These are phyloP conservation scores for Sitophilus oryzae DNA, from an alignment of 1,140 invertebrate genomes.

Conservation along the genomic window DNA sequence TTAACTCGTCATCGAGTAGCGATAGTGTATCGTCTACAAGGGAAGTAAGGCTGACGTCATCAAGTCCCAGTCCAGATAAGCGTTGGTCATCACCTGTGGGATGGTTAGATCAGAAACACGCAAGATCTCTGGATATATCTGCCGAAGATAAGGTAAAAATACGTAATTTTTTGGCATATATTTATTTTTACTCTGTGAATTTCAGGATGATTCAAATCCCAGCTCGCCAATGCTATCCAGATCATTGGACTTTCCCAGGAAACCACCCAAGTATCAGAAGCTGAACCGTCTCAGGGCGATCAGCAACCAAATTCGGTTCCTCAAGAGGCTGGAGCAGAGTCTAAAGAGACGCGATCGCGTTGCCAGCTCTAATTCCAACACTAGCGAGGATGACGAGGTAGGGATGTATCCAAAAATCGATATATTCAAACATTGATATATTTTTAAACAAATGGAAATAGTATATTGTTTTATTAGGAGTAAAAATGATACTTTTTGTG, in stretches of 20 bases:
- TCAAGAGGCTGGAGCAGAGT: constrained; percentile 55
- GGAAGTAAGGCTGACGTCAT: constrained; percentile 37
- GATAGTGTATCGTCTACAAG: constrained; percentile 47
- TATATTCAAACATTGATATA: too few species aligned
- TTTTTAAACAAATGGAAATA: too few species aligned
- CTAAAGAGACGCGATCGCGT: constrained; percentile 53
- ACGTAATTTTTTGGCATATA: neutral
- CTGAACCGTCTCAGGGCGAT: constrained; percentile 59
- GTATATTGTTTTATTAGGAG: too few species aligned
- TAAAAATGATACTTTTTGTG: too few species aligned
- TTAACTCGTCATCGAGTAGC: constrained; percentile 49
- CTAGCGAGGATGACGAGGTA: constrained; percentile 54
- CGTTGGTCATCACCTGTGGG: constrained; percentile 37
- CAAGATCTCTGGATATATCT: constrained; percentile 36
- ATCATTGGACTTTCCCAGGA: constrained; percentile 48
- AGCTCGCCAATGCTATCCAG: constrained; percentile 29
- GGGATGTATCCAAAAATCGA: too few species aligned
- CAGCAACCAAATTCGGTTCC: constrained; percentile 62
- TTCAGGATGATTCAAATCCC: constrained; percentile 18
- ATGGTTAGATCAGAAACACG: constrained; percentile 34
- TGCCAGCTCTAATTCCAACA: constrained; percentile 46
- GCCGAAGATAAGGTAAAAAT: constrained; percentile 43
- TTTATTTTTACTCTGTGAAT: neutral
- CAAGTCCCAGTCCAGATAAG: constrained; percentile 40
- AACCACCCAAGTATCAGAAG: constrained; percentile 49